These are phyloP conservation scores for Pelosia muscerda DNA, from an alignment of 2,888 invertebrate genomes.

Conservation along the genomic window DNA sequence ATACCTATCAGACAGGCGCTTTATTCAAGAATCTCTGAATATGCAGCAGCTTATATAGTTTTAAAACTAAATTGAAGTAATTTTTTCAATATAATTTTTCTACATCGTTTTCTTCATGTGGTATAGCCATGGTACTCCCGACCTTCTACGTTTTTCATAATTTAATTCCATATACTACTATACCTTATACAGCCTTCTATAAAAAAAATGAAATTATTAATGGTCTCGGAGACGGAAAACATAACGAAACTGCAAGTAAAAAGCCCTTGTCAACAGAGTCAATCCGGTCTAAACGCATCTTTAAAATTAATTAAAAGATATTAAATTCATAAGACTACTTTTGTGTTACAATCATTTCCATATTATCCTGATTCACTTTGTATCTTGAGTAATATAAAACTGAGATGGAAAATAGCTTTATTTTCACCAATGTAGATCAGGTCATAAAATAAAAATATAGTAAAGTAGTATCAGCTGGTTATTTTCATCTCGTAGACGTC, in stretches of 20 bases:
- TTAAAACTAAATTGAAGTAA: background rate
- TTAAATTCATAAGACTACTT: background rate
- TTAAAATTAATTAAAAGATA: background rate
- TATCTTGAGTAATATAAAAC: slow-evolving; percentile 1
- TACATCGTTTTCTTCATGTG: background rate
- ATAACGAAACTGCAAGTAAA: background rate
- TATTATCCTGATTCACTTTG: slow-evolving; percentile 7
- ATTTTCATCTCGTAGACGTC: slow-evolving; percentile 21
- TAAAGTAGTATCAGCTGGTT: slow-evolving; percentile 21
- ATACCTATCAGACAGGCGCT: no score
- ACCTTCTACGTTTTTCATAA: no score
- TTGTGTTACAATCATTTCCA: background rate
- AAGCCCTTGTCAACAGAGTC: background rate
- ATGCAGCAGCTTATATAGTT: no score
- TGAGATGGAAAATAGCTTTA: slow-evolving; percentile 18
- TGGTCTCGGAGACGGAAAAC: background rate
- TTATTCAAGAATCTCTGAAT: background rate
- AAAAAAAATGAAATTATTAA: no score
- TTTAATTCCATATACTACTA: no score
- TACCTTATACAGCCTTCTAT: no score
- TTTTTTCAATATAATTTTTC: background rate
- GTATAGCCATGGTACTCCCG: background rate
- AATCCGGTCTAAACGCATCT: background rate
- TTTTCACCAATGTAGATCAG: slow-evolving; percentile 19
- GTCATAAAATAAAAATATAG: slow-evolving; percentile 21